Evolutionary conservation across 2,888 invertebrate genomes (phyloP), one percentile per base, ranked within the genome.

Genomic region (Mechanitis messenoides): DNA sequence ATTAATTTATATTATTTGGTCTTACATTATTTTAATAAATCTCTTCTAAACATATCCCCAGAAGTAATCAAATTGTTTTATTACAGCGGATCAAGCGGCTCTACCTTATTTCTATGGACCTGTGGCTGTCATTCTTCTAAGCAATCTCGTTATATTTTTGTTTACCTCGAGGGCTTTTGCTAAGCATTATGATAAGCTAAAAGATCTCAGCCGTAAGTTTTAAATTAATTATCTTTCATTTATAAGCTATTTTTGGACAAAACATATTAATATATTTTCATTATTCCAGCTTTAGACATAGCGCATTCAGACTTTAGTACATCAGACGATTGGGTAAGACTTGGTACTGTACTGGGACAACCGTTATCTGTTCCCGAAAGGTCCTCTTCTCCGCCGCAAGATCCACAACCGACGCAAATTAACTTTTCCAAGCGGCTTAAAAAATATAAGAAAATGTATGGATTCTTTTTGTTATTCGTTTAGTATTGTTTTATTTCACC

Each of bases 21-120:
- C n/a, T 6, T n/a, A 7, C 6, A 31, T 31, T 31, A 31, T 50
- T 28, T 28, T 50, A 2, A 7, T 42, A 50, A 50, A 28, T 28
- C 2, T 2, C 7, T 31, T 31, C 31, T 9, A 4, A 47, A 45
- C 45, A 9, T 20, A 47, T 47, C 1, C 20, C 20, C 6, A 47
- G n/a, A 20, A 3, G 28, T 20, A 46, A 47, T 20, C 20, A 47
- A 68, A 66, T 64, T 69, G 58, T 59, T 56, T 70, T 59, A 71
- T 74, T 69, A 45, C 84, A 93, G 93, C 92, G 72, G 91, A 92
- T 71, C 80, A 87, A 66, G 89, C 91, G 59, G 91, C 92, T 2
- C 76, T 92, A 73, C 91, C 91, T 11, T 93, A 92, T 74, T 93
- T 93, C 80, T 93, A 93, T 78, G 91, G 92, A 28, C 93, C 93